phyloP scores from a whole-genome alignment of 2,888 invertebrate species.

The Drosophila neotestacea region DNA sequence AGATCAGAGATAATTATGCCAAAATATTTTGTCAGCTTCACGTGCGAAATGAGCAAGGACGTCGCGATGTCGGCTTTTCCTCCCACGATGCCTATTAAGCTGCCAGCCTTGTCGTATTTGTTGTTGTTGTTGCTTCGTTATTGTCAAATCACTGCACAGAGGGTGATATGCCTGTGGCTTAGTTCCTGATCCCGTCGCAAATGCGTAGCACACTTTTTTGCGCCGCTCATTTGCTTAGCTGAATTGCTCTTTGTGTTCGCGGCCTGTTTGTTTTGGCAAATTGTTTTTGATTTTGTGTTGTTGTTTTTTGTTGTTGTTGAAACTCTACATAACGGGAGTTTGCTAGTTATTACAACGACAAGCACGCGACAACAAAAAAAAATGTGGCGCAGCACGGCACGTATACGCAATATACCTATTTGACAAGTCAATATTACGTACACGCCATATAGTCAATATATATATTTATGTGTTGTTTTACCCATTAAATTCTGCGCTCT shows the following conservation, averaged over 20 bases:
- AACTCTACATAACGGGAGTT: conserved; percentile 5
- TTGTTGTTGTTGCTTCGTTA: conserved; percentile 4
- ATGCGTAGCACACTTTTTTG: conserved; percentile 49
- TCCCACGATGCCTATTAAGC: conserved; percentile 39
- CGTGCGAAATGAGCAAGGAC: conserved; percentile 20
- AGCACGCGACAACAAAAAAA: conserved; percentile 3
- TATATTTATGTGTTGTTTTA: conserved; percentile 9
- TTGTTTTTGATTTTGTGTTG: conserved; percentile 9
- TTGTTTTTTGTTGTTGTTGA: conserved; percentile 1
- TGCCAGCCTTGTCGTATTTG: conserved; percentile 4
- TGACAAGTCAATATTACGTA: background rate
- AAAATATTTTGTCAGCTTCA: conserved; percentile 66
- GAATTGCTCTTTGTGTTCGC: background rate
- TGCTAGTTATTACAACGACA: conserved; percentile 18
- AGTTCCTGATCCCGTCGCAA: conserved; percentile 45
- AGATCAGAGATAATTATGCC: conserved; percentile 64
- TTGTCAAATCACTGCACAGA: conserved; percentile 42
- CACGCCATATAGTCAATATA: conserved; percentile 45
- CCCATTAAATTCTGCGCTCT: background rate
- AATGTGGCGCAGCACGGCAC: background rate
- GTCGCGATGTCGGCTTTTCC: conserved; percentile 21
- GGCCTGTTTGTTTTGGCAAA: conserved; percentile 27
- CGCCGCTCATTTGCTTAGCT: conserved; percentile 13
- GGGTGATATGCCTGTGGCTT: conserved; percentile 46
- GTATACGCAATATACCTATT: conserved; percentile 4